These are phyloP conservation scores for Zaprionus inermis DNA, from an alignment of 1,140 invertebrate genomes.

Conservation along the genomic window DNA sequence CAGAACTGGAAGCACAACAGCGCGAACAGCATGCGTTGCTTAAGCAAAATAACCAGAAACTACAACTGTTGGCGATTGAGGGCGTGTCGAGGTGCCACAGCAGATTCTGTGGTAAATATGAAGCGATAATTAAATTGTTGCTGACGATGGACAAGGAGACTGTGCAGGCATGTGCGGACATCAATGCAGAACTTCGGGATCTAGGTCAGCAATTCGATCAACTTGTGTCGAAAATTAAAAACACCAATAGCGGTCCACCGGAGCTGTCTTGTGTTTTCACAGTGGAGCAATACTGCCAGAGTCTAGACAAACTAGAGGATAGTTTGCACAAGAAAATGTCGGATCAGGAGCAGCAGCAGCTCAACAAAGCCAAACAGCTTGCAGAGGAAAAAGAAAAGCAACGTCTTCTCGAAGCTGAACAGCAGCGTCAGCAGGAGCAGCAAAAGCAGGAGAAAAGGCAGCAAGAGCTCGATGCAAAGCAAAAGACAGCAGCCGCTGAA, in stretches of 20 bases:
- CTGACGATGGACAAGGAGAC: constrained; percentile 65
- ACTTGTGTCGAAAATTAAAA: constrained; percentile 56
- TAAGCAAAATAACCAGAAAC: constrained; percentile 53
- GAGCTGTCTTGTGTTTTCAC: constrained; percentile 53
- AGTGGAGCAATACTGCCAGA: constrained; percentile 63
- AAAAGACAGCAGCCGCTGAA: constrained; percentile 19
- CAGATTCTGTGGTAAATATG: constrained; percentile 65
- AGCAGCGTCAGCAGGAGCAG: constrained; percentile 47
- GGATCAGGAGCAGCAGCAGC: constrained; percentile 34
- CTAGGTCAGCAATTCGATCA: constrained; percentile 67
- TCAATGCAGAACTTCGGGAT: constrained; percentile 67
- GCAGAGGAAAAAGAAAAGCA: constrained; percentile 43
- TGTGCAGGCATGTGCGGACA: constrained; percentile 55
- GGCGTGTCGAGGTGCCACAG: constrained; percentile 65
- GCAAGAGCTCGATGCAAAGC: constrained; percentile 37
- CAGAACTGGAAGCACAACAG: constrained; percentile 59
- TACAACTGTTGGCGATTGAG: constrained; percentile 65
- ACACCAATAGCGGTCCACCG: constrained; percentile 47
- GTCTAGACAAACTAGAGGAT: constrained; percentile 44
- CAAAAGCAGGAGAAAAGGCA: constrained; percentile 31
- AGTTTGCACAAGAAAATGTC: constrained; percentile 54
- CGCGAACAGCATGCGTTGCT: constrained; percentile 43
- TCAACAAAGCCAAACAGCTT: constrained; percentile 39
- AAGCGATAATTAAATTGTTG: constrained; percentile 57
- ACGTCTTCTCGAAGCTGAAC: constrained; percentile 9